Conservation (phyloP, 2,113 vertebrate genomes). For the Aegotheles bennettii region DNA sequence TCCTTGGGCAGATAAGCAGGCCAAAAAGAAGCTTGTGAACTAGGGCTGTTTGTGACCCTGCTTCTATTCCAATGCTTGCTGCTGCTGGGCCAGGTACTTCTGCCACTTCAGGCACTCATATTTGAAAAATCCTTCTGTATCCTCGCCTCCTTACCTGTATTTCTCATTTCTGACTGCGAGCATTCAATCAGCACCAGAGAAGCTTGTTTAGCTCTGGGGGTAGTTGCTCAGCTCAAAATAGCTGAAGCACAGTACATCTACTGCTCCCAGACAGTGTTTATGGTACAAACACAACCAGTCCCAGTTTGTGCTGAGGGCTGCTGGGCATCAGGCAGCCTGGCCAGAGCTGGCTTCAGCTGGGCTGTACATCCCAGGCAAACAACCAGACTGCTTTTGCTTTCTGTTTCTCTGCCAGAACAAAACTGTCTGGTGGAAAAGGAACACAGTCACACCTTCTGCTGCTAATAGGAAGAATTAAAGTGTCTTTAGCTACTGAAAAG, state of each 20-base stretch:
- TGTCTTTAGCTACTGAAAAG: neutral
- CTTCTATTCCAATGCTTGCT: neutral
- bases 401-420: neutral
- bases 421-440: neutral
- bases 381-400: neutral
- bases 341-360: neutral
- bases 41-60: neutral
- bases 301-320: neutral
- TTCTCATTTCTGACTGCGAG: neutral
- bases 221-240: neutral
- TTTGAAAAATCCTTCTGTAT: neutral
- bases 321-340: neutral
- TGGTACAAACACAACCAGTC: neutral
- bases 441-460: neutral
- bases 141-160: neutral
- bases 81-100: neutral
- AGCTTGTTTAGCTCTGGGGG: neutral
- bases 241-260: neutral
- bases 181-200: neutral
- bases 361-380: neutral
- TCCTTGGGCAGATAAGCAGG: neutral
- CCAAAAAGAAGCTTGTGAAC: neutral
- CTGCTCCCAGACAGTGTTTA: neutral
- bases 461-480: neutral
- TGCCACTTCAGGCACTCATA: neutral